Conservation (phyloP, 2,797 vertebrate species). For the Oophaga sylvatica region DNA sequence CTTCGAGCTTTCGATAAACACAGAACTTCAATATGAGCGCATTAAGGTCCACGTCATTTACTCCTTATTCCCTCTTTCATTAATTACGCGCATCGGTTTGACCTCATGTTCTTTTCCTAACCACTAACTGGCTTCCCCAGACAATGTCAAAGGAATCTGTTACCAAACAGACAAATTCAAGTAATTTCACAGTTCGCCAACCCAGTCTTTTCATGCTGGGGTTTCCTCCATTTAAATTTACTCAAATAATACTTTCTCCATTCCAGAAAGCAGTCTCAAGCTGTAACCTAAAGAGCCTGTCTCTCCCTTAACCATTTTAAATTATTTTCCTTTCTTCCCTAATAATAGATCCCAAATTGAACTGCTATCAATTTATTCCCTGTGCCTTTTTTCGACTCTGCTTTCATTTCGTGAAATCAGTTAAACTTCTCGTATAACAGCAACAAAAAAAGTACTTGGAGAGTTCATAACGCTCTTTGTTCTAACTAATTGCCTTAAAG, state of each 20-base stretch:
- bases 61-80: slow-evolving; percentile 44
- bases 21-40: slow-evolving; percentile 34
- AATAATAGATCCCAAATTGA: slow-evolving; percentile 58
- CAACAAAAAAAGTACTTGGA: slow-evolving; percentile 30
- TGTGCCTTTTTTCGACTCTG: not conserved
- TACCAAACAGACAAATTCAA: slow-evolving; percentile 57
- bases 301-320: slow-evolving; percentile 54
- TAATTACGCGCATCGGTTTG: slow-evolving; percentile 47
- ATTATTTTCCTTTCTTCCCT: slow-evolving; percentile 57
- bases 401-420: slow-evolving; percentile 49
- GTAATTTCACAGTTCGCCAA: slow-evolving; percentile 58
- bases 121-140: slow-evolving; percentile 52
- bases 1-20: slow-evolving; percentile 1
- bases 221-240: slow-evolving; percentile 54
- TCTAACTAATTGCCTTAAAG: slow-evolving; percentile 49
- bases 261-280: slow-evolving; percentile 43
- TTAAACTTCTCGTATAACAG: slow-evolving; percentile 35
- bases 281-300: slow-evolving; percentile 47
- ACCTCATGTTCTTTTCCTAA: slow-evolving; percentile 35
- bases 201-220: slow-evolving; percentile 42
- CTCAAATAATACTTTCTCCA: slow-evolving; percentile 55
- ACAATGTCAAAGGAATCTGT: slow-evolving; percentile 46
- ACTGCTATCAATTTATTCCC: slow-evolving; percentile 53
- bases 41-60: slow-evolving; percentile 28
- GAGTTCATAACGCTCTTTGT: slow-evolving; percentile 41